These are phyloP conservation scores for Macropodus opercularis DNA, from an alignment of 2,797 vertebrate genomes.

Conservation along the genomic window DNA sequence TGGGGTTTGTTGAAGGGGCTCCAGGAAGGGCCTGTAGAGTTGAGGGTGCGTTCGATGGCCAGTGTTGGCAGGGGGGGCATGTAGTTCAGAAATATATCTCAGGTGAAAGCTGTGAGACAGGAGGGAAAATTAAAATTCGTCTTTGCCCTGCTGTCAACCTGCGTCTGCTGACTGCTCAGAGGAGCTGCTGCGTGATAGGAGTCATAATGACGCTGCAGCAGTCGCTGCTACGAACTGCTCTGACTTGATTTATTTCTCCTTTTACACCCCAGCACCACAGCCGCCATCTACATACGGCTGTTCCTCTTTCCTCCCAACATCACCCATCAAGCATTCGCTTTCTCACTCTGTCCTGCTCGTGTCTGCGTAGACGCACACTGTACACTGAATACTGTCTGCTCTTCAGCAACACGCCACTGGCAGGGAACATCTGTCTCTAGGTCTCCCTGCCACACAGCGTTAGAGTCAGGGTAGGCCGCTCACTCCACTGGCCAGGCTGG, in stretches of 20 bases:
- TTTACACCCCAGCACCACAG: conserved; percentile 53
- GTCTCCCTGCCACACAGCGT: conserved; percentile 81
- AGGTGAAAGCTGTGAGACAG: conserved; percentile 56
- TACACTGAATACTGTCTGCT: conserved; percentile 48
- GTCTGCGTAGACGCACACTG: conserved; percentile 31
- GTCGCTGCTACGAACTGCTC: conserved; percentile 77
- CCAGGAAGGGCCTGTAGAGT: neutral
- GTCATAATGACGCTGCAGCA: conserved; percentile 82
- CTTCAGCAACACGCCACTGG: conserved; percentile 81
- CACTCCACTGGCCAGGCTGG: conserved; percentile 63
- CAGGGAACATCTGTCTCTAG: conserved; percentile 90
- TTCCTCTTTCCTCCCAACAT: conserved; percentile 41
- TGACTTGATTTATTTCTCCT: conserved; percentile 84
- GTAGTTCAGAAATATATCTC: conserved; percentile 46
- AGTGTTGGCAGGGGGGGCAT: conserved; percentile 25
- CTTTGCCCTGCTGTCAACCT: conserved; percentile 78
- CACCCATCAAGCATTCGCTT: conserved; percentile 57
- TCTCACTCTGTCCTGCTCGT: conserved; percentile 40
- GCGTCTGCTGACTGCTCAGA: conserved; percentile 72
- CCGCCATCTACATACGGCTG: conserved; percentile 31
- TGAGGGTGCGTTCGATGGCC: conserved; percentile 34
- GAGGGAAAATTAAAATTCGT: conserved; percentile 77
- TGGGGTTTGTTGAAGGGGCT: neutral
- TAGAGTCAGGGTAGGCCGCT: conserved; percentile 78
- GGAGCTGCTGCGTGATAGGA: conserved; percentile 77